These are phyloP conservation scores for Agrilus mali DNA, from an alignment of 2,888 invertebrate species.

Conservation along the genomic window DNA sequence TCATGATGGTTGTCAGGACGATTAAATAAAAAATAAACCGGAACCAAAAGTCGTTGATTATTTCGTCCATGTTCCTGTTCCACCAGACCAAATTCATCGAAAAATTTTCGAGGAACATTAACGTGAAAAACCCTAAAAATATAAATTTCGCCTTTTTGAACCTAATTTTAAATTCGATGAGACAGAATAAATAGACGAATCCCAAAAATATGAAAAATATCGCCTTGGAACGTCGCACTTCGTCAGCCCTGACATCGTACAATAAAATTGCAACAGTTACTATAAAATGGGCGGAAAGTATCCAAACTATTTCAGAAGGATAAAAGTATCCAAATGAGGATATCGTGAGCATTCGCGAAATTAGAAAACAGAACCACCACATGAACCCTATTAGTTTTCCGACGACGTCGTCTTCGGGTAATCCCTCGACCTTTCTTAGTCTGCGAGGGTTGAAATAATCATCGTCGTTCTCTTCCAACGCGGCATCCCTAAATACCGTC, in stretches of 20 bases:
- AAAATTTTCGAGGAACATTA: conserved; percentile 54
- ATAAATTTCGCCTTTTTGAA: conserved; percentile 60
- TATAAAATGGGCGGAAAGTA: conserved; percentile 49
- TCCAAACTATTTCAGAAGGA: conserved; percentile 44
- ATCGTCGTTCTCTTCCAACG: conserved; percentile 6
- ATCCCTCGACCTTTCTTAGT: conserved; percentile 39
- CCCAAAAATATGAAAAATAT: conserved; percentile 58
- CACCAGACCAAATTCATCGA: conserved; percentile 61
- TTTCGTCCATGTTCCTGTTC: conserved; percentile 39
- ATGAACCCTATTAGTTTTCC: conserved; percentile 55
- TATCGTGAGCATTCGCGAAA: conserved; percentile 58
- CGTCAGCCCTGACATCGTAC: conserved; percentile 46
- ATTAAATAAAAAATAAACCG: conserved; percentile 50
- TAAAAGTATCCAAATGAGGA: conserved; percentile 58
- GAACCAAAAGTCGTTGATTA: conserved; percentile 52
- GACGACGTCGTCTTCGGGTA: conserved; percentile 62
- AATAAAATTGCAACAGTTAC: conserved; percentile 52
- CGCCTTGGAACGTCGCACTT: conserved; percentile 27
- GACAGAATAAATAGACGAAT: conserved; percentile 60
- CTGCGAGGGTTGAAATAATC: conserved; percentile 32
- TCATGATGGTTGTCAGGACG: conserved; percentile 43
- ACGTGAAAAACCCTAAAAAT: conserved; percentile 53
- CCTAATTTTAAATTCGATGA: conserved; percentile 68
- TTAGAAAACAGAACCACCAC: conserved; percentile 67
- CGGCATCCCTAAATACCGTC: conserved; percentile 10